Evolutionary conservation across 2,797 vertebrate genomes (phyloP).

Genomic region (Gila robusta): DNA sequence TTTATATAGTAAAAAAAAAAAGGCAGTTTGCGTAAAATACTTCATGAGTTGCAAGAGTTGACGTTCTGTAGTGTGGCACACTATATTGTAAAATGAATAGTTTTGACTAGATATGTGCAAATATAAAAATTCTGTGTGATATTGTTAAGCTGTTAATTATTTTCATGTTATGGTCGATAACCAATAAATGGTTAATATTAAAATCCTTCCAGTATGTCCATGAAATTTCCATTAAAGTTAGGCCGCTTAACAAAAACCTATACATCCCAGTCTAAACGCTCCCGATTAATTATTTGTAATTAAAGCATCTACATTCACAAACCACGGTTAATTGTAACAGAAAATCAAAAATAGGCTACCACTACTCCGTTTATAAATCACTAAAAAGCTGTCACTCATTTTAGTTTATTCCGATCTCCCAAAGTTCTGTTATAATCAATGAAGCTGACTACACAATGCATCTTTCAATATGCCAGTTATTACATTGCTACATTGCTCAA

Average conservation of each 20-base stretch:
- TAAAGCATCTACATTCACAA: too few relatives aligned
- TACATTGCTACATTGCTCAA: background rate
- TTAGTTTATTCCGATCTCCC: background rate
- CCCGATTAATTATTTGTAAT: too few relatives aligned
- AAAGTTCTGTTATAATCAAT: background rate
- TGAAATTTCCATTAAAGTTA: too few relatives aligned
- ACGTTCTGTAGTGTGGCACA: background rate
- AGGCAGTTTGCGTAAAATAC: background rate
- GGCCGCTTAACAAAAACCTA: too few relatives aligned
- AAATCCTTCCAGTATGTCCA: background rate
- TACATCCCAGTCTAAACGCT: too few relatives aligned
- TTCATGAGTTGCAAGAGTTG: background rate
- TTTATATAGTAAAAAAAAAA: background rate
- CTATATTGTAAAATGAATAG: background rate
- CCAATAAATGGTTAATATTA: background rate
- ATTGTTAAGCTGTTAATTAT: background rate
- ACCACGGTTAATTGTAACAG: too few relatives aligned
- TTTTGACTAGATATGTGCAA: background rate
- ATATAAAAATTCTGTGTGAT: background rate
- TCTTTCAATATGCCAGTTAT: background rate
- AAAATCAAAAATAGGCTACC: background rate
- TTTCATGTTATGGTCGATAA: background rate
- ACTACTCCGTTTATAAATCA: background rate
- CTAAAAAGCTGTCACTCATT: background rate
- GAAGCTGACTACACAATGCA: background rate